phyloP scores from a whole-genome alignment of 1,140 invertebrate genomes.

The Lordiphosa collinella region DNA sequence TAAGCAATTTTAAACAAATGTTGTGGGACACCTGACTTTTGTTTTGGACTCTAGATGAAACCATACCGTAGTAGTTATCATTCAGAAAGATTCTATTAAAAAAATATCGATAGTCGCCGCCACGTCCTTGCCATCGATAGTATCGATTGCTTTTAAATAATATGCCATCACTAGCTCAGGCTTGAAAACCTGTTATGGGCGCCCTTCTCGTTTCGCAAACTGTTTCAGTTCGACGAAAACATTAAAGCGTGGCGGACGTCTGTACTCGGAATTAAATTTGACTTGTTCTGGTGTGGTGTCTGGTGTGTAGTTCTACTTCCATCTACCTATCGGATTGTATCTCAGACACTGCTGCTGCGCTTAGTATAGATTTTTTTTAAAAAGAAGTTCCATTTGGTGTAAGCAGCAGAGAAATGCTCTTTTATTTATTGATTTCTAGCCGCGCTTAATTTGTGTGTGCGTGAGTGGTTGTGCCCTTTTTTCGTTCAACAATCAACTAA shows the following conservation, averaged over 20 bases:
- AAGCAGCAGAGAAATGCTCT: slow-evolving; percentile 19
- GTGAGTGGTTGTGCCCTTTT: slow-evolving; percentile 12
- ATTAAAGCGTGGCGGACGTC: slow-evolving; percentile 41
- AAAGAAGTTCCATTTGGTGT: slow-evolving; percentile 38
- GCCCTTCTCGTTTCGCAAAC: neutral
- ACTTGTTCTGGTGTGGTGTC: neutral
- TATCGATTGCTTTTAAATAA: neutral
- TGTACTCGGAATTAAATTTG: slow-evolving; percentile 18
- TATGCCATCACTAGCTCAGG: slow-evolving; percentile 1
- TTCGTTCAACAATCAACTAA: slow-evolving; percentile 9
- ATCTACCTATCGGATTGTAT: neutral
- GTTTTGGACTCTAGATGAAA: too few relatives aligned
- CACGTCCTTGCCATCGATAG: too few relatives aligned
- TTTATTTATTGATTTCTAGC: slow-evolving; percentile 47
- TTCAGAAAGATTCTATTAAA: too few relatives aligned
- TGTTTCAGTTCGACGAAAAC: slow-evolving; percentile 42
- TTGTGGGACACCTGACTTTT: too few relatives aligned
- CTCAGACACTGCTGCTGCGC: slow-evolving; percentile 14
- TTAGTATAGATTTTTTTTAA: slow-evolving; percentile 43
- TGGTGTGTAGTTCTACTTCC: slow-evolving; percentile 22
- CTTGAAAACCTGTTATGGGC: slow-evolving; percentile 39
- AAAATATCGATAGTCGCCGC: too few relatives aligned
- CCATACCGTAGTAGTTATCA: too few relatives aligned
- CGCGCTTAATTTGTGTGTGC: slow-evolving; percentile 10
- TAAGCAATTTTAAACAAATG: too few relatives aligned